Evolutionary conservation across 1,140 invertebrate species (phyloP), one percentile per base, ranked within the genome.

Genomic region (Bombus waltoni): DNA sequence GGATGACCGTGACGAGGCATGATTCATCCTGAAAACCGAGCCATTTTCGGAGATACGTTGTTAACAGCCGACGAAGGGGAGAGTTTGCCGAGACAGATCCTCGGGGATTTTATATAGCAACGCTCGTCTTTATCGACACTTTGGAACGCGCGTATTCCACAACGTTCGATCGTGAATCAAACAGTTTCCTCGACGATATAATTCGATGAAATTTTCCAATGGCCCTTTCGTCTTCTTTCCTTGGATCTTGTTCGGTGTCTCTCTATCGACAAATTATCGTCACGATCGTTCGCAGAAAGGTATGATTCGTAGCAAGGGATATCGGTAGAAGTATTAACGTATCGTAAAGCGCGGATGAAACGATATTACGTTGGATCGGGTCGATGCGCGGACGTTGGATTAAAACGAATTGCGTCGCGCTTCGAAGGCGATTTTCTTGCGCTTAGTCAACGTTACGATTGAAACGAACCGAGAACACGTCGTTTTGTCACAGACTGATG

Each of bases 401-500:
- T 59, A 75, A 74, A 42, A 42, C 71, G 65, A 32, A 35, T 32
- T 15, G 5, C 1, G 6, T 18, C 10, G 22, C 32, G n/a, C 59
- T 32, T 25, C 44, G 32, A 35, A 47, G 71, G 70, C 32, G 44
- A 38, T 62, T 71, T 73, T 53, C 78, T 72, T 79, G 38, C 53
- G 10, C 5, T 18, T 40, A 53, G 18, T 53, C 47, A 22, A 53
- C 47, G 18, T 53, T 53, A 35, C 32, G 73, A 53, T 53, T 13
- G 18, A 35, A 35, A 32, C 10, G 9, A n/a, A 38, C 73, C 10
- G 66, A 66, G 72, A 57, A 65, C 40, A 28, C 53, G 47, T 57
- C 72, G 68, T 74, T 86, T 86, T 80, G 84, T 82, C 65, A 81
- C 35, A 57, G 47, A 18, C 40, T 57, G 70, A 88, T 40, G 59